A percentile compares a stretch with the other conserved stretches of the same genome.
Conservation (phyloP, 2,797 vertebrate species). For the Natrix natrix region DNA sequence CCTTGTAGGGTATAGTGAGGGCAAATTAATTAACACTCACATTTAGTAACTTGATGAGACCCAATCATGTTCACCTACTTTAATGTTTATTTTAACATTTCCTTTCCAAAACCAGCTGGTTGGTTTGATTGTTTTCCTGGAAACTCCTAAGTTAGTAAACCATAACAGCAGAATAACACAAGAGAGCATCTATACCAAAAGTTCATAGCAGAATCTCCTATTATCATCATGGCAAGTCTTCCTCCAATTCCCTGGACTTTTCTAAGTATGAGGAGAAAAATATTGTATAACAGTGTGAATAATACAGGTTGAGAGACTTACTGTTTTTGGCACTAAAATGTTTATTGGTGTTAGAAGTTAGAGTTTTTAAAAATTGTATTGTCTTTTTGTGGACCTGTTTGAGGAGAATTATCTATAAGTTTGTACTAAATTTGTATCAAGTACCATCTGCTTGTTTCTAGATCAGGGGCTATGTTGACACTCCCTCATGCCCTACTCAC, state of each 20-base stretch:
- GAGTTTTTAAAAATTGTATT: neutral
- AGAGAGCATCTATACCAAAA: neutral
- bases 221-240: neutral
- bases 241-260: neutral
- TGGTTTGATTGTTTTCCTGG: neutral
- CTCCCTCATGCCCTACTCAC: neutral
- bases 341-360: neutral
- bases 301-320: neutral
- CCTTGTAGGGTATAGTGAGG: conserved; percentile 37
- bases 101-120: conserved; percentile 32
- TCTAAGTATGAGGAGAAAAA: neutral
- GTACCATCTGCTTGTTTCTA: neutral
- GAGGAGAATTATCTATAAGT: neutral
- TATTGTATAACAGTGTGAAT: neutral
- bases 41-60: conserved; percentile 40
- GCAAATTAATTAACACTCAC: conserved; percentile 43
- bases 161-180: neutral
- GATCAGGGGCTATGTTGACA: neutral
- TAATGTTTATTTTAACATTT: conserved; percentile 42
- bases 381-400: neutral
- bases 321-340: neutral
- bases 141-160: fast-evolving
- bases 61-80: neutral
- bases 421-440: neutral
- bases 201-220: neutral